Conservation (phyloP, 2,113 vertebrate species). For the Pomatostomus ruficeps region DNA sequence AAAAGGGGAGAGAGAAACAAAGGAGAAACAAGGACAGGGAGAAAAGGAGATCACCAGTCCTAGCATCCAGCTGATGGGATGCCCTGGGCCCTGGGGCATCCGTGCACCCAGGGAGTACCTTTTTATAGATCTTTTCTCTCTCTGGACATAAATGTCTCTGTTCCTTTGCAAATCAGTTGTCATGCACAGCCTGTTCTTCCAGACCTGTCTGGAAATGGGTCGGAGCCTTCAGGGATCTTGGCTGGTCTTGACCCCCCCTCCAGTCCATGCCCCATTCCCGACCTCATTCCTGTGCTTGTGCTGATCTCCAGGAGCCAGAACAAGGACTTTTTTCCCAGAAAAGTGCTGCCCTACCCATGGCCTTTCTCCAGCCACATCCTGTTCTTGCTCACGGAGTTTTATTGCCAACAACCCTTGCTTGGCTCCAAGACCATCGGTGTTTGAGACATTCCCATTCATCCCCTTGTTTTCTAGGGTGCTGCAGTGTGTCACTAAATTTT, state of each 20-base stretch:
- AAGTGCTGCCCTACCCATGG: background rate
- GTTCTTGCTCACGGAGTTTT: background rate
- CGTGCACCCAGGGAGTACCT: background rate
- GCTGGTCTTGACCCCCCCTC: background rate
- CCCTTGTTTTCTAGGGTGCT: background rate
- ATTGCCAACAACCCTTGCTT: no score
- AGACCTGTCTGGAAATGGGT: background rate
- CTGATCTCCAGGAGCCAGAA: background rate
- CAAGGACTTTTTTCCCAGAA: background rate
- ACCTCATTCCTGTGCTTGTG: background rate
- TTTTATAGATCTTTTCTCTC: background rate
- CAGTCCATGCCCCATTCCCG: accelerated
- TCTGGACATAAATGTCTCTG: background rate
- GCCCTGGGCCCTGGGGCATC: background rate
- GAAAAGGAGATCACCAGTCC: background rate
- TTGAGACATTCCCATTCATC: background rate
- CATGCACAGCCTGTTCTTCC: background rate
- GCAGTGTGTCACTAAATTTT: background rate
- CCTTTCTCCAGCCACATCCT: background rate
- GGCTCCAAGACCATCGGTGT: accelerated
- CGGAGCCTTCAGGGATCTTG: background rate
- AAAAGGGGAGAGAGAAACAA: background rate
- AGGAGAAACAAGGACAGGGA: background rate
- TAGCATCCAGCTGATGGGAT: background rate
- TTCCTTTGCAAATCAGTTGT: background rate